A percentile compares a stretch with the other conserved stretches of the same genome.
phyloP scores from a whole-genome alignment of 2,888 invertebrate species.

The Neoitamus cyanurus region DNA sequence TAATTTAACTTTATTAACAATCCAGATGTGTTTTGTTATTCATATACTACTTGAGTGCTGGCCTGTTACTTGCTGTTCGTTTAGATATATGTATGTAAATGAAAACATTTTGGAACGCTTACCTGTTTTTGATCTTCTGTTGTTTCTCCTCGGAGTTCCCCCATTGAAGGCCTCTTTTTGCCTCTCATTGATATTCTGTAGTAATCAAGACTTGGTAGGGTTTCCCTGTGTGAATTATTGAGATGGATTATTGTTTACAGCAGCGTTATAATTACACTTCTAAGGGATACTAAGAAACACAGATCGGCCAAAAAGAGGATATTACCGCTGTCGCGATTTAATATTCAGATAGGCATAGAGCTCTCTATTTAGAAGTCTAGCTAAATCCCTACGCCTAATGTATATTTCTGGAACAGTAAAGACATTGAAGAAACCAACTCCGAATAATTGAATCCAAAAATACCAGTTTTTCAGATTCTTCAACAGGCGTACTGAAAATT shows the following conservation, averaged over 20 bases:
- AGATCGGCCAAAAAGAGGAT: too few relatives aligned
- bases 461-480: too few relatives aligned
- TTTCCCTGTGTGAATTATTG: conserved; percentile 71
- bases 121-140: conserved; percentile 60
- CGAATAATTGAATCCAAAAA: too few relatives aligned
- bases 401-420: too few relatives aligned
- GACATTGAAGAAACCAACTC: too few relatives aligned
- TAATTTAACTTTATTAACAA: not conserved
- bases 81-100: not conserved
- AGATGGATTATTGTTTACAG: not conserved
- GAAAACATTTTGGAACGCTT: conserved; percentile 53
- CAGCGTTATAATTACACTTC: not conserved
- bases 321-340: too few relatives aligned
- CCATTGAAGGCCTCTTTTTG: conserved; percentile 83
- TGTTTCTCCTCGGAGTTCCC: conserved; percentile 80
- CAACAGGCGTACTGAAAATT: too few relatives aligned
- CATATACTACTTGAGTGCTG: not conserved
- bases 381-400: too few relatives aligned
- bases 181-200: conserved; percentile 83
- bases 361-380: too few relatives aligned
- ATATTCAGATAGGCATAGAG: too few relatives aligned
- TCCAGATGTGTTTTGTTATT: not conserved
- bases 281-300: not conserved
- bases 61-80: not conserved
- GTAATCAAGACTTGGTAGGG: conserved; percentile 83